phyloP scores from a whole-genome alignment of 2,888 invertebrate species.

The Luperina nickerlii region DNA sequence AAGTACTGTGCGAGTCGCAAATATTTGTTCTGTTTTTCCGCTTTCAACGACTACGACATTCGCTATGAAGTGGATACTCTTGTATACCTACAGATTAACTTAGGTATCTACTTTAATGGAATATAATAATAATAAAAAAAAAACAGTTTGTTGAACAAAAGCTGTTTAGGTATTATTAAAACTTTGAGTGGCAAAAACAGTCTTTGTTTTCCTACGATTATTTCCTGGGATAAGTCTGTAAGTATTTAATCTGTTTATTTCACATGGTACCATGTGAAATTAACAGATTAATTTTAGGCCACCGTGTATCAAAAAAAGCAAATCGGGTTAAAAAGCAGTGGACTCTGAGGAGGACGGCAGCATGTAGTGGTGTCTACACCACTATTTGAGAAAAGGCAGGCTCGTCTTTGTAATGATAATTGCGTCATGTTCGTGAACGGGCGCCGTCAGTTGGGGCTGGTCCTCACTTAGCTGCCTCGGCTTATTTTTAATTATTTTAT shows the following conservation, averaged over 20 bases:
- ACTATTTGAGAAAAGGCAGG: no score
- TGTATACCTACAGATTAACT: neutral
- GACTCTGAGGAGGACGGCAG: no score
- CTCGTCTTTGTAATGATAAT: no score
- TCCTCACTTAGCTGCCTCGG: no score
- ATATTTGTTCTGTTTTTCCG: slow-evolving; percentile 58
- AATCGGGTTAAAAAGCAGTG: no score
- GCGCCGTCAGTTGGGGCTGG: no score
- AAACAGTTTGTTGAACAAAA: neutral
- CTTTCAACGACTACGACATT: slow-evolving; percentile 1
- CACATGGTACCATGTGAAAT: neutral
- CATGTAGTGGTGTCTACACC: no score
- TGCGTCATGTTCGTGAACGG: no score
- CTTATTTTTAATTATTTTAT: no score
- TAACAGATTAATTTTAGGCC: neutral
- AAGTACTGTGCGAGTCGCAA: slow-evolving; percentile 25
- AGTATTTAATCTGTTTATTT: no score
- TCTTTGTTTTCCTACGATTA: neutral
- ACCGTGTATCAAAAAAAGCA: neutral
- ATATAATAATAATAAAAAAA: neutral
- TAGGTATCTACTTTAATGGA: neutral
- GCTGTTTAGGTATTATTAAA: neutral
- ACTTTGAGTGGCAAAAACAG: neutral
- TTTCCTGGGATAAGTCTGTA: no score
- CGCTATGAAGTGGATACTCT: slow-evolving; percentile 3